phyloP scores from a whole-genome alignment of 2,113 vertebrate genomes.

The Melanerpes formicivorus region DNA sequence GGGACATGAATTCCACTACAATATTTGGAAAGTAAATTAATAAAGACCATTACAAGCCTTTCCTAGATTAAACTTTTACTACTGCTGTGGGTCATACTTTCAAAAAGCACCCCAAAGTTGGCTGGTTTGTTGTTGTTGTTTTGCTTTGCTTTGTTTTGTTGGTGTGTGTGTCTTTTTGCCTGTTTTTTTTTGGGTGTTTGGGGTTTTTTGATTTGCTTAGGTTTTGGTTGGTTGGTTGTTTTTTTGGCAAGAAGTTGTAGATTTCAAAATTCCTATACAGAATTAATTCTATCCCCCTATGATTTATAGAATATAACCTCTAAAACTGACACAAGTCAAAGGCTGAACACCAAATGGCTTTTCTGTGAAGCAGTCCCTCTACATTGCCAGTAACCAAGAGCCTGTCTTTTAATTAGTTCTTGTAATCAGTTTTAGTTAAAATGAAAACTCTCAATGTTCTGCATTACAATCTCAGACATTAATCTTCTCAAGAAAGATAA shows the following conservation, averaged over 20 bases:
- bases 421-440: slow-evolving; percentile 63
- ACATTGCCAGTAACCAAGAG: slow-evolving; percentile 15
- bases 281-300: neutral
- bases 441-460: slow-evolving; percentile 67
- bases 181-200: no score
- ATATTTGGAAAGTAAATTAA: neutral
- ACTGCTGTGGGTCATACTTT: neutral
- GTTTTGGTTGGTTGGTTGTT: neutral
- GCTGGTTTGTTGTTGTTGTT: no score
- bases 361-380: slow-evolving; percentile 13
- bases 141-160: no score
- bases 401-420: slow-evolving; percentile 56
- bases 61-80: neutral
- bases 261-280: neutral
- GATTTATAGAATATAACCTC: slow-evolving; percentile 26
- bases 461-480: slow-evolving; percentile 46
- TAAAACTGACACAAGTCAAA: slow-evolving; percentile 8
- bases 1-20: neutral
- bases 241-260: neutral
- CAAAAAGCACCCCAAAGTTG: no score
- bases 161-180: no score
- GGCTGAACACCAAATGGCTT: neutral
- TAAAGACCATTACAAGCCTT: neutral
- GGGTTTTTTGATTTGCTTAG: no score
- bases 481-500: slow-evolving; percentile 58